phyloP scores from a whole-genome alignment of 2,888 invertebrate species.

The Epirrhoe tristata region DNA sequence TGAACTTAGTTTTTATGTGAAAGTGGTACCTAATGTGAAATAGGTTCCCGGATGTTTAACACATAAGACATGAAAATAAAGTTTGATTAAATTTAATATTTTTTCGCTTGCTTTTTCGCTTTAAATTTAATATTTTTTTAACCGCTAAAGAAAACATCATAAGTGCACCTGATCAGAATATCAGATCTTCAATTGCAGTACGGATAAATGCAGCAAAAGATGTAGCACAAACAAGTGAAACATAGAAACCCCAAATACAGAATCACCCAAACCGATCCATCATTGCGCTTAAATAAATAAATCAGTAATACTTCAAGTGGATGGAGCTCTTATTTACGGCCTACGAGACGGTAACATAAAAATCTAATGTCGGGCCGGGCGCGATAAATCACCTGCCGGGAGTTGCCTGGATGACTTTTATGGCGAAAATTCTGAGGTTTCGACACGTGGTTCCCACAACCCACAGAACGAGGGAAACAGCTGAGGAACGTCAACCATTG shows the following conservation, averaged over 20 bases:
- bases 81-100: too few species aligned
- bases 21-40: neutral
- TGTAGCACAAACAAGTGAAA: neutral
- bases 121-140: too few species aligned
- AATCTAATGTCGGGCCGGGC: slow-evolving; percentile 68
- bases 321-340: slow-evolving; percentile 72
- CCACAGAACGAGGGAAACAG: slow-evolving; percentile 47
- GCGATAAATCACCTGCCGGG: slow-evolving; percentile 41
- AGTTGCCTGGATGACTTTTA: slow-evolving; percentile 58
- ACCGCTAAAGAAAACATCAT: too few species aligned
- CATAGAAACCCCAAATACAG: slow-evolving; percentile 26
- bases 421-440: slow-evolving; percentile 72
- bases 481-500: slow-evolving; percentile 29
- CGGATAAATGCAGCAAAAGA: too few species aligned
- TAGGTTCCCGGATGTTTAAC: neutral
- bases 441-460: slow-evolving; percentile 71
- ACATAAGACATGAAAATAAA: too few species aligned
- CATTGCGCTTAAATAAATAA: slow-evolving; percentile 76
- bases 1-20: neutral
- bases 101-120: too few species aligned
- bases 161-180: too few species aligned
- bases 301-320: slow-evolving; percentile 63
- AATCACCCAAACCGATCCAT: slow-evolving; percentile 59
- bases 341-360: slow-evolving; percentile 74
- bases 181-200: too few species aligned